phyloP scores from a whole-genome alignment of 2,888 invertebrate genomes.

The Agelastica alni region DNA sequence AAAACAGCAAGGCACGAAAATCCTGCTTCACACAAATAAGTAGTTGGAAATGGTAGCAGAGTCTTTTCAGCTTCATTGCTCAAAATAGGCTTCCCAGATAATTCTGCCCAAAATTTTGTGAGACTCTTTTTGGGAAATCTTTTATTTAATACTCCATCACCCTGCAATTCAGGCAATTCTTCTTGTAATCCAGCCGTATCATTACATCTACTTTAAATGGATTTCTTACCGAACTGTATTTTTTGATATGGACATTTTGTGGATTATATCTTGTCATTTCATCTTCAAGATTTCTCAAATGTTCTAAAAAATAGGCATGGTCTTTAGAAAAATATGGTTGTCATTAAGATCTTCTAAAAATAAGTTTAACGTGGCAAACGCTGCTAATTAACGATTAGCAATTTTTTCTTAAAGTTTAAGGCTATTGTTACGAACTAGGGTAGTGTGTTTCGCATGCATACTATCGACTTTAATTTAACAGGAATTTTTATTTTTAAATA shows the following conservation, averaged over 20 bases:
- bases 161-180: neutral
- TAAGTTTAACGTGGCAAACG: constrained; percentile 6
- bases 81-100: neutral
- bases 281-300: neutral
- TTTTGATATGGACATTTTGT: neutral
- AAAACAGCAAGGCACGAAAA: constrained; percentile 11
- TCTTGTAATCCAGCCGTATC: neutral
- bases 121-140: constrained; percentile 3
- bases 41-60: constrained; percentile 7
- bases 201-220: constrained; percentile 4
- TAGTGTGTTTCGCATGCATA: too few species aligned
- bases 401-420: constrained; percentile 1
- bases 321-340: neutral
- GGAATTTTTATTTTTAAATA: too few species aligned
- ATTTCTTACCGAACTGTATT: neutral
- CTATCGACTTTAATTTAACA: too few species aligned
- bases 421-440: too few species aligned
- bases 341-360: neutral
- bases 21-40: constrained; percentile 10
- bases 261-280: neutral
- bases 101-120: constrained; percentile 3
- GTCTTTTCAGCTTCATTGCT: constrained; percentile 6
- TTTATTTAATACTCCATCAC: neutral
- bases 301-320: neutral
- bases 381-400: neutral